Conservation (phyloP, 2,888 invertebrate species). For the Microdon myrmicae region DNA sequence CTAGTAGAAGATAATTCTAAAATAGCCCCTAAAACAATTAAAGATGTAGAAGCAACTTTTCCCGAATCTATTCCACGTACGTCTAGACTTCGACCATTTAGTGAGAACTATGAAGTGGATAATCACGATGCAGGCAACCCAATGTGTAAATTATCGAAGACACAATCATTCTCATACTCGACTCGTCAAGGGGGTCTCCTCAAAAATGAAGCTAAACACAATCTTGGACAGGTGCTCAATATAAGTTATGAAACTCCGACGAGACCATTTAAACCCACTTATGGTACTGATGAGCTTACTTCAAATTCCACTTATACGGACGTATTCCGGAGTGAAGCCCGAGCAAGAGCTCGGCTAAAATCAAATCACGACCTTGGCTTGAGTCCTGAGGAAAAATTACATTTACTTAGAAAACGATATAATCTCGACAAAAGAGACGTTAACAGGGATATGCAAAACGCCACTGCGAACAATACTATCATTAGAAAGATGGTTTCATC, state of each 20-base stretch:
- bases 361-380: conserved; percentile 79
- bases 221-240: conserved; percentile 1
- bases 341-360: conserved; percentile 74
- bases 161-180: conserved; percentile 62
- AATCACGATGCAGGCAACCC: conserved; percentile 55
- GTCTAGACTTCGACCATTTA: conserved; percentile 63
- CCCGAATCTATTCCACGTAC: conserved; percentile 39
- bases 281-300: conserved; percentile 45
- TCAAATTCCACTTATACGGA: conserved; percentile 66
- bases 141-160: conserved; percentile 62
- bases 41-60: conserved; percentile 57
- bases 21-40: conserved; percentile 47
- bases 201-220: conserved; percentile 19
- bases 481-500: conserved; percentile 66
- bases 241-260: conserved; percentile 68
- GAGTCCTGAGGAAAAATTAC: conserved; percentile 76
- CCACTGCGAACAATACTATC: conserved; percentile 49
- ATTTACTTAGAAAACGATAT: conserved; percentile 67
- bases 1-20: conserved; percentile 55
- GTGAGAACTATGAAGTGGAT: conserved; percentile 61
- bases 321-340: conserved; percentile 73
- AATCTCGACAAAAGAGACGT: conserved; percentile 59
- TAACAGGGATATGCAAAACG: conserved; percentile 20
- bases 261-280: conserved; percentile 68
- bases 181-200: conserved; percentile 20